Evolutionary conservation across 2,888 invertebrate genomes (phyloP).

Genomic region (Trachelus troglodyta): DNA sequence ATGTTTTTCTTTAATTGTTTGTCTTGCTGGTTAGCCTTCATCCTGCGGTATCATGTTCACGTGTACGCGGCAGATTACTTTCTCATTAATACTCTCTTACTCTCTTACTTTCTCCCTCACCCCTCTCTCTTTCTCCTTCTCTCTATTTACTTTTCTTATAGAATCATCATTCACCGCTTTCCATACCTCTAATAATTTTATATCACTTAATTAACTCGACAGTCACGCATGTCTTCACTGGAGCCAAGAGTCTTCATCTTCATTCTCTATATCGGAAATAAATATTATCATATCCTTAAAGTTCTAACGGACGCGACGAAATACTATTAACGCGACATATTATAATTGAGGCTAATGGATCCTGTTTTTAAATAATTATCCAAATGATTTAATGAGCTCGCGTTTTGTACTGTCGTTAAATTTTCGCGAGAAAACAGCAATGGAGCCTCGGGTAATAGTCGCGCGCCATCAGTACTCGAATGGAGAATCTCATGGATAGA

Average conservation of each 20-base stretch:
- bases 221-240: conserved; percentile 28
- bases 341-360: conserved; percentile 26
- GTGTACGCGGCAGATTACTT: too few species aligned
- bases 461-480: neutral
- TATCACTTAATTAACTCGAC: conserved; percentile 13
- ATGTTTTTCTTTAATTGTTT: too few species aligned
- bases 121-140: neutral
- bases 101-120: neutral
- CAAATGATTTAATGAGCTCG: neutral
- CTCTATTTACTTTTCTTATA: neutral
- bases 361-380: neutral
- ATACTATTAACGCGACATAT: conserved; percentile 41
- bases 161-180: neutral
- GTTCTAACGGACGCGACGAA: conserved; percentile 52
- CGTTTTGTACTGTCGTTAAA: neutral
- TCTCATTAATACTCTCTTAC: too few species aligned
- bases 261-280: conserved; percentile 48
- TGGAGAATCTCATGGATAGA: neutral
- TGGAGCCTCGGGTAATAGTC: neutral
- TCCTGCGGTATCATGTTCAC: too few species aligned
- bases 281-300: conserved; percentile 42
- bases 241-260: conserved; percentile 23
- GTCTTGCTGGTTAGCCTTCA: too few species aligned
- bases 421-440: neutral
- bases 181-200: conserved; percentile 13